Conservation (phyloP, 2,888 invertebrate species). For the Mesorhabditis spiculigera region DNA sequence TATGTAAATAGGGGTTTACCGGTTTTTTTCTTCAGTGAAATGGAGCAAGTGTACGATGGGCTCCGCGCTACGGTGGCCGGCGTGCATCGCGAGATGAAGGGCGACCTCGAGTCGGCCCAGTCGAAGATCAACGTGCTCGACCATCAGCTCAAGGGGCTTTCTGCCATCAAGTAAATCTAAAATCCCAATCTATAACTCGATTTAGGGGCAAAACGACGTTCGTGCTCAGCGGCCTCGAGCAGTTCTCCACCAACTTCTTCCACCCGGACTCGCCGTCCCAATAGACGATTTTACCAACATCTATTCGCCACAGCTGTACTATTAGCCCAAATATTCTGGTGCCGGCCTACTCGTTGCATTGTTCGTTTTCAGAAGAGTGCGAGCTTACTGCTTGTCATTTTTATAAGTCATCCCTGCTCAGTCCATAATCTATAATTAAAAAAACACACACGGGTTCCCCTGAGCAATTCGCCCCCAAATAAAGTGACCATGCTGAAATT, state of each 20-base stretch:
- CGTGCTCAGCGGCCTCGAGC: constrained; percentile 47
- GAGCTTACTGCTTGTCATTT: too few relatives aligned
- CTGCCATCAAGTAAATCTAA: constrained; percentile 43
- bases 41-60: constrained; percentile 50
- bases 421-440: too few relatives aligned
- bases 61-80: constrained; percentile 48
- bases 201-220: constrained; percentile 52
- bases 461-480: too few relatives aligned
- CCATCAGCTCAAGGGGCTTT: constrained; percentile 36
- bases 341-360: too few relatives aligned
- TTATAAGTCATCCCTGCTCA: too few relatives aligned
- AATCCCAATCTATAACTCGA: constrained; percentile 6
- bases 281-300: constrained; percentile 7
- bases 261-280: constrained; percentile 40
- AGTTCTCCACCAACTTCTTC: constrained; percentile 46
- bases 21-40: constrained; percentile 36
- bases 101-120: constrained; percentile 31
- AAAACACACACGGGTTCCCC: too few relatives aligned
- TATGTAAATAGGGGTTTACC: too few relatives aligned
- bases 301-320: not conserved
- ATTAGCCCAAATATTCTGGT: too few relatives aligned
- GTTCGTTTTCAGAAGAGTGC: too few relatives aligned
- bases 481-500: too few relatives aligned
- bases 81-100: constrained; percentile 54
- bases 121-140: constrained; percentile 46